Evolutionary conservation across 1,140 invertebrate genomes (phyloP), one percentile per base, ranked within the genome.

Genomic region (Drosophila eugracilis): DNA sequence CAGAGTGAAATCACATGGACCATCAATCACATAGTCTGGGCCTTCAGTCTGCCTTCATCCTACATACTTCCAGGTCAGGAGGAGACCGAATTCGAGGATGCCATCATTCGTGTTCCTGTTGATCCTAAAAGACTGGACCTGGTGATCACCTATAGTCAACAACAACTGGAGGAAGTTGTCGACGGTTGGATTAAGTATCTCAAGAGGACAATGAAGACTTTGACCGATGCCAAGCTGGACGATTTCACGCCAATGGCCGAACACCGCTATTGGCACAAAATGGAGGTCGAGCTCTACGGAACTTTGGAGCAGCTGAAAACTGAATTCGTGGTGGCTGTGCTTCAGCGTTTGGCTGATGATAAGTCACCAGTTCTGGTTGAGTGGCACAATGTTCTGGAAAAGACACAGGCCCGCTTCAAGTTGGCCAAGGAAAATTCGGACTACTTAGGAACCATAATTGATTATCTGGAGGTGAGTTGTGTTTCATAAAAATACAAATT

Each of bases 381-480:
- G 14, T 95, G 96, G 90, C 90, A 93, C 34, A 89, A 91, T 49
- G 92, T 93, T 34, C 78, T 93, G 62, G 86, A 92, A 0, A 94
- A 95, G 44, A 91, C 97, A 0, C 92, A 94, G 54, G 94, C 95
- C 42, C 92, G 94, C 73, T 96, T 96, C 63, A 93, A 94, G n/a
- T 93, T 96, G 78, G 96, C 97, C 1, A 95, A 95, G 76, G 96
- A 98, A 77, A 98, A 97, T 89, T 93, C 96, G 1, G 95, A 96
- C 63, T 98, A 98, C 91, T 90, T 98, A 7, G 94, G 94, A 0
- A 97, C 97, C 0, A 92, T 98, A 9, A 93, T 95, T 60, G 93
- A 96, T 62, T 95, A 97, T 90, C 95, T 98, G 71, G 96, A 95
- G 85, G 95, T 96, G 91, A 92, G 86, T 86, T 10, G 5, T n/a